Evolutionary conservation across 30 jellyfish, hydroid and myxozoan species (phyloP).

Genomic region (Hydractinia echinata): DNA sequence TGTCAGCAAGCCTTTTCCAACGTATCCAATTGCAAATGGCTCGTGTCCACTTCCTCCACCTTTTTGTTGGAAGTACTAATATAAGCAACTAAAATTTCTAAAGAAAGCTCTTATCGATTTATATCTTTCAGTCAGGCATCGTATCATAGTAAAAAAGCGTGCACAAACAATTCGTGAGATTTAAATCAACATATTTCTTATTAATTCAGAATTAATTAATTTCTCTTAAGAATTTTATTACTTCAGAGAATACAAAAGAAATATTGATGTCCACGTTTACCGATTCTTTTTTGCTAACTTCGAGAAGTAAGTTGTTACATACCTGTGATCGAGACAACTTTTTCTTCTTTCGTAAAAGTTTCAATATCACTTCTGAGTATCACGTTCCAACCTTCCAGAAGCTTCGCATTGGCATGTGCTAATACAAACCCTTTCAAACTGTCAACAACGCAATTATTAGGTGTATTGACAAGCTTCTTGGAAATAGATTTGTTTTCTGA

Average conservation of each 20-base stretch:
- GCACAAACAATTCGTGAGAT: no score
- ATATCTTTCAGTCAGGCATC: no score
- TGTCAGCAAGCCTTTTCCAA: constrained; percentile 78
- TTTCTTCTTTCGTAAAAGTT: constrained; percentile 36
- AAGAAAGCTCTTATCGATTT: neutral
- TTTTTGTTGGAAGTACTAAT: neutral
- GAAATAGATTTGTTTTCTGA: neutral
- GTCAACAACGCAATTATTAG: constrained; percentile 58
- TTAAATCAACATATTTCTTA: no score
- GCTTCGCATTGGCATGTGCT: constrained; percentile 37
- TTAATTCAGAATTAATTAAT: no score
- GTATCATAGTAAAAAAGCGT: no score
- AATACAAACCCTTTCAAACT: constrained; percentile 65
- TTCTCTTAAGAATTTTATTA: no score
- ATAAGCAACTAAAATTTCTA: neutral
- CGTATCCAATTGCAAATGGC: constrained; percentile 79
- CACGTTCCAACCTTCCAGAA: constrained; percentile 57
- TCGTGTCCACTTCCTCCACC: constrained; percentile 99
- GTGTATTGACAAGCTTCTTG: constrained; percentile 72
- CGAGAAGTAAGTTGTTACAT: no score
- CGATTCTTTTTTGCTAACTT: no score
- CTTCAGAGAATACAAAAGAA: no score
- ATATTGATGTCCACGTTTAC: neutral
- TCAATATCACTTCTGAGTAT: constrained; percentile 65
- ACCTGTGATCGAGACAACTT: constrained; percentile 73